Evolutionary conservation across 1,140 invertebrate genomes (phyloP).

Genomic region (Cepaea nemoralis): DNA sequence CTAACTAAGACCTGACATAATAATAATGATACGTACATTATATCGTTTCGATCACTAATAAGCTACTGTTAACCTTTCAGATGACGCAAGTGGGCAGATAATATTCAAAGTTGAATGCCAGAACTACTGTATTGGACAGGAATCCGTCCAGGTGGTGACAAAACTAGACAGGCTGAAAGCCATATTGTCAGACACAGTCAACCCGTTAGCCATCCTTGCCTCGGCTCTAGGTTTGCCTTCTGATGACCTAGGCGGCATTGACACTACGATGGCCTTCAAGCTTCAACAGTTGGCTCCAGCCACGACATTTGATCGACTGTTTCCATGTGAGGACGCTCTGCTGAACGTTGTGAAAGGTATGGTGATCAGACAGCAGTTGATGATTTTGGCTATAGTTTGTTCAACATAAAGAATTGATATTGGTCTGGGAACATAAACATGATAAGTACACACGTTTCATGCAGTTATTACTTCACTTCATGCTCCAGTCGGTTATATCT

Average conservation of each 20-base stretch:
- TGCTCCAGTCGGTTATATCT: too few relatives aligned
- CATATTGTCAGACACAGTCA: neutral
- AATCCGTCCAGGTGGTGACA: neutral
- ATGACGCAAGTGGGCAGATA: neutral
- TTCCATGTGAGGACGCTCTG: slow-evolving; percentile 15
- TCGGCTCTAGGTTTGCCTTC: neutral
- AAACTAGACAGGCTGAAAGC: neutral
- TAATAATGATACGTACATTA: too few relatives aligned
- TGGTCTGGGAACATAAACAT: too few relatives aligned
- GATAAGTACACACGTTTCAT: too few relatives aligned
- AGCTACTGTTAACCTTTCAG: too few relatives aligned
- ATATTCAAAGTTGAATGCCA: slow-evolving; percentile 11
- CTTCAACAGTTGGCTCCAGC: slow-evolving; percentile 23
- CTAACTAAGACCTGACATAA: too few relatives aligned
- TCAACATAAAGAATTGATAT: too few relatives aligned
- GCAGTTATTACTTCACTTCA: too few relatives aligned
- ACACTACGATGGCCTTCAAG: slow-evolving; percentile 25
- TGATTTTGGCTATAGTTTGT: too few relatives aligned
- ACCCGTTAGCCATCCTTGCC: slow-evolving; percentile 1
- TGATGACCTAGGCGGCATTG: slow-evolving; percentile 10
- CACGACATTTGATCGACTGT: slow-evolving; percentile 6
- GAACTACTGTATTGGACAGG: neutral
- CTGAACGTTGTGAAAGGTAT: slow-evolving; percentile 1
- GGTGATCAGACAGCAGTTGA: too few relatives aligned
- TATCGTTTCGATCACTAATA: too few relatives aligned